phyloP scores from a whole-genome alignment of 2,888 invertebrate species.

The Amiota mariae region DNA sequence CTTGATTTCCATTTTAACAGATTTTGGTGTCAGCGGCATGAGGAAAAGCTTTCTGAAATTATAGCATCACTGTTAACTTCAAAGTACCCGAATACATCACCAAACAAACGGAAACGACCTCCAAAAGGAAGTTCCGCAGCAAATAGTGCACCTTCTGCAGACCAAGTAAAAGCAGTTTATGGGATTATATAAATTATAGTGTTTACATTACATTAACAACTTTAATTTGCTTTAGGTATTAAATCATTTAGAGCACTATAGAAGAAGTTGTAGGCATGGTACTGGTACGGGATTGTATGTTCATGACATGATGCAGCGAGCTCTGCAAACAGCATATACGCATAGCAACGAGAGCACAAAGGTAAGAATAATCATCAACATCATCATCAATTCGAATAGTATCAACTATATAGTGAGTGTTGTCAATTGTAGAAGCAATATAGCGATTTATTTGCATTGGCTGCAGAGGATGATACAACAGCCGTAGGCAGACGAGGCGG shows the following conservation, averaged over 20 bases:
- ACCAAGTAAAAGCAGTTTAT: conserved; percentile 76
- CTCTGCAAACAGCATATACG: conserved; percentile 89
- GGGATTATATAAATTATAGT: background rate
- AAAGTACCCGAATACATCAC: conserved; percentile 89
- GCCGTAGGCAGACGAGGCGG: conserved; percentile 79
- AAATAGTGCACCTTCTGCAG: conserved; percentile 84
- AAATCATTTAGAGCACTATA: conserved; percentile 92
- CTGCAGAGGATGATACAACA: conserved; percentile 88
- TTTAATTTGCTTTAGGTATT: conserved; percentile 77
- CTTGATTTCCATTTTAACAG: conserved; percentile 47
- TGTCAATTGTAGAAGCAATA: conserved; percentile 82
- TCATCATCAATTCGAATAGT: background rate
- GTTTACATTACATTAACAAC: too few relatives aligned
- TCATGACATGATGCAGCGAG: conserved; percentile 92
- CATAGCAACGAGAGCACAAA: conserved; percentile 91
- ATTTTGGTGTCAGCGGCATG: conserved; percentile 94
- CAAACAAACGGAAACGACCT: conserved; percentile 91
- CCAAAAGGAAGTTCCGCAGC: conserved; percentile 82
- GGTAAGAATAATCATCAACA: conserved; percentile 68
- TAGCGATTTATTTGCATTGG: conserved; percentile 90
- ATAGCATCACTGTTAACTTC: conserved; percentile 85
- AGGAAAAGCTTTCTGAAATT: conserved; percentile 89
- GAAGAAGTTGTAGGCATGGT: conserved; percentile 79
- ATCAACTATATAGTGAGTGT: conserved; percentile 30
- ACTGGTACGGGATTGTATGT: conserved; percentile 87